Percentiles rank a stretch among this genome's conserved stretches.
Evolutionary conservation across 1,140 invertebrate genomes (phyloP).

Genomic region (Lethrus apterus): DNA sequence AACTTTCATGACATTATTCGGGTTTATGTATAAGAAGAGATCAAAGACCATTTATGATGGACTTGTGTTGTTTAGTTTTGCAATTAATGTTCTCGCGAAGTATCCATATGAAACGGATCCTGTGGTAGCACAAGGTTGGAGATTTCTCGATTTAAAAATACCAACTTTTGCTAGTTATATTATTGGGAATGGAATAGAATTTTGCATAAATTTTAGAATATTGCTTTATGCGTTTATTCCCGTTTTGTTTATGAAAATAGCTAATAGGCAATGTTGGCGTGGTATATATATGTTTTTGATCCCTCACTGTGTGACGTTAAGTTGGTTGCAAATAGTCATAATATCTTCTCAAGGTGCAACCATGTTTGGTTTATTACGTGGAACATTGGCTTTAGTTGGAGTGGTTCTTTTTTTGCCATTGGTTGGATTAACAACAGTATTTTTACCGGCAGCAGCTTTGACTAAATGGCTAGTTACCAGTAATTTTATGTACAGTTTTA

Average conservation of each 20-base stretch:
- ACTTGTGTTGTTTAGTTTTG: slow-evolving; percentile 67
- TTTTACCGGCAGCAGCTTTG: slow-evolving; percentile 64
- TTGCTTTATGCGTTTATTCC: slow-evolving; percentile 72
- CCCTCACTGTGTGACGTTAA: slow-evolving; percentile 77
- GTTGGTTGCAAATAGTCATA: slow-evolving; percentile 79
- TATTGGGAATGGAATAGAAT: slow-evolving; percentile 73
- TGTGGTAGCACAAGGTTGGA: slow-evolving; percentile 69
- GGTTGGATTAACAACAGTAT: slow-evolving; percentile 63
- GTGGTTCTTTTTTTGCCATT: slow-evolving; percentile 69
- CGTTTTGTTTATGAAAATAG: slow-evolving; percentile 63
- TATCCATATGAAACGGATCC: slow-evolving; percentile 78
- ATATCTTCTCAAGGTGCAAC: slow-evolving; percentile 72
- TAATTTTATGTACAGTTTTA: slow-evolving; percentile 52
- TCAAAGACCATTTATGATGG: slow-evolving; percentile 56
- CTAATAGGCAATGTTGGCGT: slow-evolving; percentile 62
- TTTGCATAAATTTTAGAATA: slow-evolving; percentile 69
- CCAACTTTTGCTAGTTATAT: slow-evolving; percentile 75
- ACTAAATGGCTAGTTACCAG: slow-evolving; percentile 61
- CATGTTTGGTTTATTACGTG: slow-evolving; percentile 68
- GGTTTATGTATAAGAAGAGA: slow-evolving; percentile 53
- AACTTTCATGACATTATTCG: slow-evolving; percentile 65
- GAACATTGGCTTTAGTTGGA: slow-evolving; percentile 66
- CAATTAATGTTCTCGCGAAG: slow-evolving; percentile 71
- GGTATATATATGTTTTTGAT: slow-evolving; percentile 70
- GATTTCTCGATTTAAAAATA: slow-evolving; percentile 69